Base-by-base conservation (phyloP, 2,113 vertebrate species). In the Cephalopholis sonnerati region DNA sequence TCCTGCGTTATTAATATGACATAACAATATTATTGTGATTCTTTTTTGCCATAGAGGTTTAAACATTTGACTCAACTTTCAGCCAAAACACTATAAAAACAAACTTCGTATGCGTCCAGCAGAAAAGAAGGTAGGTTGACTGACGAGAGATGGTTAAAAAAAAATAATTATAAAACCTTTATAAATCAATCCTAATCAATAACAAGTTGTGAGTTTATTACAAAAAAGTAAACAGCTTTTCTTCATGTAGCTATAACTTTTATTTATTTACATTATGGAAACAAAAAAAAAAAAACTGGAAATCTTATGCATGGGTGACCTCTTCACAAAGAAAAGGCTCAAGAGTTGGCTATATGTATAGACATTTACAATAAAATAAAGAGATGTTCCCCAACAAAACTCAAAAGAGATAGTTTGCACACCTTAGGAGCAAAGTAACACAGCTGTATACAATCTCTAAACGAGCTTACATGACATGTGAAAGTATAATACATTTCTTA, bases 221-320 rank as follows among this genome's bases (percentile, higher is more conserved):
- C 48, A 39, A 55, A 55, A 74, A 66, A 61, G 48, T n/a, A 17
- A 67, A 77, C 62, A 36, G 8, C 9, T 44, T 74, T 68, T 71
- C 4, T 70, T 81, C 22, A 83, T 6, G 63, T 75, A 82, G 64
- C 81, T 93, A 87, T 88, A 87, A 88, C 67, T 89, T 96, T 96
- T 96, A 96, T 96, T 96, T 96, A 96, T 95, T 96, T 96, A 96
- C 95, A 96, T 54, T 74, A 81, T 85, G 83, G 87, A 90, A 89
- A 88, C 53, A 84, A 79, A 87, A 83, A 91, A 70, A 61, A 32
- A 80, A 86, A 83, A 85, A 91, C 57, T 85, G 62, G 81, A 91
- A 74, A 79, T 67, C 44, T 16, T 88, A 92, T 81, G 79, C 62
- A 85, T 74, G 57, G 11, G 39, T 84, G 25, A 74, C 66, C 78